phyloP scores from a whole-genome alignment of 2,888 invertebrate genomes.

The Sarcophaga subvicina region DNA sequence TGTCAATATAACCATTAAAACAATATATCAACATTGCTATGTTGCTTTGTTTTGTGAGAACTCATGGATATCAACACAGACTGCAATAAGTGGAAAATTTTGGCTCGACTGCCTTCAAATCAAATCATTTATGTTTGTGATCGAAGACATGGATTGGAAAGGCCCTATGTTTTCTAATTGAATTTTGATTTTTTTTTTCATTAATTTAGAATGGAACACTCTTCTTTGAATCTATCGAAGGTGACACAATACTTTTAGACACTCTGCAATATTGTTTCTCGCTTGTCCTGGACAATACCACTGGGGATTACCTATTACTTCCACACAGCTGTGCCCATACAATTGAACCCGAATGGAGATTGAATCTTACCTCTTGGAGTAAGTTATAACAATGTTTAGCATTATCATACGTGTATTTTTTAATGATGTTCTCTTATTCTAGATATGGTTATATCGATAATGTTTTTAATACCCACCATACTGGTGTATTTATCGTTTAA shows the following conservation, averaged over 20 bases:
- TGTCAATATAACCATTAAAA: no score
- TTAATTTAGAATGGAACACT: not conserved
- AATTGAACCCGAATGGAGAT: not conserved
- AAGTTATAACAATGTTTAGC: not conserved
- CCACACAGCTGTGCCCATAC: not conserved
- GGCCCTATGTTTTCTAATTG: no score
- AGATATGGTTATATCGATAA: slow-evolving; percentile 87
- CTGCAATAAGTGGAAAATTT: no score
- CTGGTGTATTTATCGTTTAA: slow-evolving; percentile 87
- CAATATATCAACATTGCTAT: no score
- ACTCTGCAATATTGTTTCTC: slow-evolving; percentile 13
- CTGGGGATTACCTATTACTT: not conserved
- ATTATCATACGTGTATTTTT: not conserved
- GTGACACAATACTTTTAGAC: not conserved
- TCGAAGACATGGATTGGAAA: no score
- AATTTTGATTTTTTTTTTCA: not conserved
- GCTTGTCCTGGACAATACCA: not conserved
- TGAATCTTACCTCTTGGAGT: not conserved
- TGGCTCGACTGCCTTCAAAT: no score
- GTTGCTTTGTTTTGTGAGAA: no score
- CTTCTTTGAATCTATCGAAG: not conserved
- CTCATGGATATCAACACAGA: no score
- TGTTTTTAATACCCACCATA: slow-evolving; percentile 87
- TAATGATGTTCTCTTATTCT: slow-evolving; percentile 54
- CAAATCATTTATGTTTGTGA: no score